Base-by-base conservation (phyloP, 2,113 vertebrate species). In the Indicator maculatus region DNA sequence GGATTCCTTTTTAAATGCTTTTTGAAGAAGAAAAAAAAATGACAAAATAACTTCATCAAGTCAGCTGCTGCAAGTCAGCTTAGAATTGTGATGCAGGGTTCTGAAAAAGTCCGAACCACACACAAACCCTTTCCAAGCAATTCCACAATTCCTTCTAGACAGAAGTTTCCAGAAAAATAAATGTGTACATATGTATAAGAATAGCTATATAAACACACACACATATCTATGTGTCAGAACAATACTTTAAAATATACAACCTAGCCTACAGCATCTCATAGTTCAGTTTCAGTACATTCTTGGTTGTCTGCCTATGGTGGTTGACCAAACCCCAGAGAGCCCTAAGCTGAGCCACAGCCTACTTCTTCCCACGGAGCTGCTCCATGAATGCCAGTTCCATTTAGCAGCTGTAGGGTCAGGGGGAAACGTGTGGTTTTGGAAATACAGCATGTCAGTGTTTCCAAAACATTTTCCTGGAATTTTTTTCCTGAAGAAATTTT, bases 371-470 rank as follows among this genome's bases (percentile, higher is more conserved):
- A 63, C 2, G 1, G 74, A 91, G 72, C 60, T 86, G 21, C 72
- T 95, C 65, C 13, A 0, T 33, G 76, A 93, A 76, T 63, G 64
- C 88, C 92, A 94, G 75, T 83, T 95, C 76, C 90, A 64, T 91
- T 83, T 79, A 90, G 90, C 96, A 96, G 95, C 88, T 96, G 96
- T 76, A 88, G 93, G 95, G 96, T 95, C 92, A 93, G 52, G 52
- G 75, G 90, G 45, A 96, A 91, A 95, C n/a, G 41, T 90, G 88
- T 93, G 95, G 93, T 63, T 96, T 96, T 96, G 93, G 96, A 95
- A 96, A 96, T 92, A 96, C 92, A 95, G 88, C 91, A 95, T 96
- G 96, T 95, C 79, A 96, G 64, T 96, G 95, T 96, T 96, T 96
- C 95, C 95, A 96, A 94, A 96, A 96, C 79, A 96, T 93, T 96